Conservation (phyloP, 2,797 vertebrate species). For the Agapornis canus region DNA sequence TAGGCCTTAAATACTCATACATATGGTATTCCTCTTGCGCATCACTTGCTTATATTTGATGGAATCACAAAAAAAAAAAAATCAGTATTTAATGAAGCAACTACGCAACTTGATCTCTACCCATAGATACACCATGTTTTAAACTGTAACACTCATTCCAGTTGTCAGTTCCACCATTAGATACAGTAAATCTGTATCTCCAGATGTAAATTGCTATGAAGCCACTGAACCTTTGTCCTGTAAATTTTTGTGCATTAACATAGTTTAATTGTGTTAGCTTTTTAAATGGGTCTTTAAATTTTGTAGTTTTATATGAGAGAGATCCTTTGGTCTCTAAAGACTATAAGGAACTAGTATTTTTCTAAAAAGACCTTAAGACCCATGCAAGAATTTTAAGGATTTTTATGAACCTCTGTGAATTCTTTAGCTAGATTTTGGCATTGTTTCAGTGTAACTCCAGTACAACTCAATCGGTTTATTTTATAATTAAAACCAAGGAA, state of each 20-base stretch:
- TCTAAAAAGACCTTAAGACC: conserved; percentile 64
- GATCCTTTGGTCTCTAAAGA: conserved; percentile 57
- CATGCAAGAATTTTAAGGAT: conserved; percentile 70
- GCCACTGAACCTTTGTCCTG: neutral
- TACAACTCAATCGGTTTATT: conserved; percentile 74
- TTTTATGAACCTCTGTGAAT: conserved; percentile 73
- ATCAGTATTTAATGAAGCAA: neutral
- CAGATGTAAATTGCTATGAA: conserved; percentile 18
- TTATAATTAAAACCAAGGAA: conserved; percentile 80
- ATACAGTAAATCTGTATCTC: neutral
- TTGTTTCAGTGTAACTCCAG: conserved; percentile 70
- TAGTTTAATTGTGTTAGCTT: conserved; percentile 17
- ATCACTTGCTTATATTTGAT: neutral
- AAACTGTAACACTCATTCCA: neutral
- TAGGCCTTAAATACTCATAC: neutral
- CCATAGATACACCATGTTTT: neutral
- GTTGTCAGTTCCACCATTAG: conserved; percentile 5
- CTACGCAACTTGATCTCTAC: neutral
- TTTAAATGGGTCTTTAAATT: conserved; percentile 12
- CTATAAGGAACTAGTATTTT: conserved; percentile 52
- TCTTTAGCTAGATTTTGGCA: conserved; percentile 75
- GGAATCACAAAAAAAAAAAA: neutral
- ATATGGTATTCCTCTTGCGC: neutral
- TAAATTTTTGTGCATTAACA: conserved; percentile 19
- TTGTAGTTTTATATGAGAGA: conserved; percentile 31